A percentile compares a stretch with the other conserved stretches of the same genome.
Evolutionary conservation across 2,888 invertebrate genomes (phyloP).

Genomic region (Craniophora ligustri): DNA sequence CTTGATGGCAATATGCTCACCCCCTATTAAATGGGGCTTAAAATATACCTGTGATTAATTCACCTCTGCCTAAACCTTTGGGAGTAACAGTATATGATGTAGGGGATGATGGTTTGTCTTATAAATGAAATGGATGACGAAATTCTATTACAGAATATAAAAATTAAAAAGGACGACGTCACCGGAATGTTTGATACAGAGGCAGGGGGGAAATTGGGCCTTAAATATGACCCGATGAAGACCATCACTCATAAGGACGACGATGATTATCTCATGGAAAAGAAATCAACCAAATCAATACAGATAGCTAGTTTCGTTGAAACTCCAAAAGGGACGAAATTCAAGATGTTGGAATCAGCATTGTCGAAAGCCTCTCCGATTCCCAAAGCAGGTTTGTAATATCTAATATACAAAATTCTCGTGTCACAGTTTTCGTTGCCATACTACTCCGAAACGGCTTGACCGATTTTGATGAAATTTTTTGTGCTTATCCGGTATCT

Average conservation of each 20-base stretch:
- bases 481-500: too few species aligned
- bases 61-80: too few species aligned
- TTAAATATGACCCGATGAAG: constrained; percentile 70
- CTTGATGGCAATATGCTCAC: too few species aligned
- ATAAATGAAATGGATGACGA: too few species aligned
- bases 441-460: too few species aligned
- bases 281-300: neutral
- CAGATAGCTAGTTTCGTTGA: neutral
- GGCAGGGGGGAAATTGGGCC: constrained; percentile 59
- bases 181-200: constrained; percentile 65
- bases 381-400: constrained; percentile 6
- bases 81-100: too few species aligned
- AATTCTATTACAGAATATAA: constrained; percentile 62
- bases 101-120: too few species aligned
- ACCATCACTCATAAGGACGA: constrained; percentile 68
- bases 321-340: neutral
- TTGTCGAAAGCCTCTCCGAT: constrained; percentile 1
- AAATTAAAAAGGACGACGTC: constrained; percentile 69
- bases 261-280: constrained; percentile 7
- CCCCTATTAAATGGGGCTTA: too few species aligned
- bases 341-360: constrained; percentile 1
- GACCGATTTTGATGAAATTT: too few species aligned
- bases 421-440: too few species aligned
- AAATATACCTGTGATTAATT: too few species aligned
- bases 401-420: too few species aligned